Evolutionary conservation across 2,797 vertebrate genomes (phyloP).

Genomic region (Gastrophryne carolinensis): DNA sequence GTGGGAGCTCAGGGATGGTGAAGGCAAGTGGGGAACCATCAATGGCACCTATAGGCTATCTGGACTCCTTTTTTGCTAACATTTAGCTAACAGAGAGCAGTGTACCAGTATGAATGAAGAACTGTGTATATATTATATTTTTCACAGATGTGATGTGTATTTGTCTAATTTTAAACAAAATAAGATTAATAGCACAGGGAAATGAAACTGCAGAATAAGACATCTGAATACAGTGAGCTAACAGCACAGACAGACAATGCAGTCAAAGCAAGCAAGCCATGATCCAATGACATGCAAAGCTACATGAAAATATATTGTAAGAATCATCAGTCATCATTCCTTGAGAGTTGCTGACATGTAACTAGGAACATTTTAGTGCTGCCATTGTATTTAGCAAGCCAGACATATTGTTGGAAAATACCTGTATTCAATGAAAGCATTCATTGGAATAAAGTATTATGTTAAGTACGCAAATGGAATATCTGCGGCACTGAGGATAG

Average conservation of each 20-base stretch:
- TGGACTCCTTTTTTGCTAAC: too few species aligned
- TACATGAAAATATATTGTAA: not conserved
- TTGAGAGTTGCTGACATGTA: conserved; percentile 6
- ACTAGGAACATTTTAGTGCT: not conserved
- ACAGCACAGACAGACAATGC: not conserved
- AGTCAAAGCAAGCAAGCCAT: not conserved
- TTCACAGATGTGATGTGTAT: too few species aligned
- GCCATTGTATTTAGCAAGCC: not conserved
- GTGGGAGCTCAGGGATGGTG: too few species aligned
- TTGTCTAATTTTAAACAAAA: too few species aligned
- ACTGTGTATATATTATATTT: too few species aligned
- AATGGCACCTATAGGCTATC: too few species aligned
- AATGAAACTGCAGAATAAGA: not conserved
- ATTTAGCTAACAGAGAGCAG: too few species aligned
- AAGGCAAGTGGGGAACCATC: too few species aligned
- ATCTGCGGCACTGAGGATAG: not conserved
- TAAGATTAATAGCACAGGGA: too few species aligned
- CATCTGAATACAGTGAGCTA: not conserved
- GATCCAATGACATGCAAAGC: not conserved
- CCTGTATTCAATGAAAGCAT: not conserved
- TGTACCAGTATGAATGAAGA: too few species aligned
- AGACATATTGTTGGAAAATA: not conserved
- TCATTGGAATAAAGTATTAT: not conserved
- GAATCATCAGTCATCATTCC: conserved; percentile 31
- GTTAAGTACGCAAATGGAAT: not conserved